Conservation (phyloP, 2,888 invertebrate genomes). For the Microctonus hyperodae region DNA sequence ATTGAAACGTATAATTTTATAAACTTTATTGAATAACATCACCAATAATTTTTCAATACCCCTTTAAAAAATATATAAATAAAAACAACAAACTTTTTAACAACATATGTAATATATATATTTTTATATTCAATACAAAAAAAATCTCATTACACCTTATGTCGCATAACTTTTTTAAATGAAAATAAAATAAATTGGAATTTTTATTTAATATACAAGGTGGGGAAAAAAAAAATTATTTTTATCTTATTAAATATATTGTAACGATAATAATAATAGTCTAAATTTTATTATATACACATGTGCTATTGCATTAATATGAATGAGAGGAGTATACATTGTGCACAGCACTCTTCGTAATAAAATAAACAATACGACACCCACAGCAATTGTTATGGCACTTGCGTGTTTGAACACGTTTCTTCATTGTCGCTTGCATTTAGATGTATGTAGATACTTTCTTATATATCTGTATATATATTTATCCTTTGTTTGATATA, state of each 20-base stretch:
- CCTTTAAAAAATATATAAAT: background rate
- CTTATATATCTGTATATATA: no score
- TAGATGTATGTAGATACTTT: background rate
- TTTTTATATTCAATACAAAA: no score
- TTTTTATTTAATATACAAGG: background rate
- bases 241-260: no score
- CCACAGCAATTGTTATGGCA: background rate
- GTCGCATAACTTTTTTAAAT: background rate
- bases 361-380: background rate
- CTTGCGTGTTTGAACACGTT: background rate
- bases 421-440: background rate
- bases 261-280: no score
- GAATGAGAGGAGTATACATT: background rate
- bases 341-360: background rate
- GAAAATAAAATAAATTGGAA: background rate
- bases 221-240: background rate
- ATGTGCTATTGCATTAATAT: no score
- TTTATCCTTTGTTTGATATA: no score
- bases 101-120: background rate
- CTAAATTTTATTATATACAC: no score
- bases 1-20: background rate
- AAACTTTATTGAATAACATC: background rate
- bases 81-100: background rate
- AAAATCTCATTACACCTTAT: background rate
- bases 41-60: background rate